These are phyloP conservation scores for Pocillopora verrucosa DNA, from an alignment of 64 coral and sea anemone genomes.

Conservation along the genomic window DNA sequence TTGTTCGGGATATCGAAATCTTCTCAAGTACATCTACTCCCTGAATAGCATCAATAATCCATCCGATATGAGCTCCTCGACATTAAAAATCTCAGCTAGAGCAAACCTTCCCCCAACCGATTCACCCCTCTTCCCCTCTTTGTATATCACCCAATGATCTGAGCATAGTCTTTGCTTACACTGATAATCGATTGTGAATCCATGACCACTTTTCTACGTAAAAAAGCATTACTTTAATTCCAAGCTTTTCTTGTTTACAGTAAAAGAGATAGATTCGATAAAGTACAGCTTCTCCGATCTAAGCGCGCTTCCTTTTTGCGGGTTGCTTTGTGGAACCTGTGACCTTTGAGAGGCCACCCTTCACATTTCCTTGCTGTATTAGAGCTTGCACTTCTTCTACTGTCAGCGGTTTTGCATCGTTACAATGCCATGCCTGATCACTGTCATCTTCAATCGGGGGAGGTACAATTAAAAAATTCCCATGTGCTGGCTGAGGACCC, in stretches of 20 bases:
- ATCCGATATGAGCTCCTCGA: too few species aligned
- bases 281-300: background rate
- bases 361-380: conserved; percentile 16
- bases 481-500: conserved; percentile 51
- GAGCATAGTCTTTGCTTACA: too few species aligned
- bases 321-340: conserved; percentile 24
- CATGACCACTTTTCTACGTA: too few species aligned
- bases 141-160: too few species aligned
- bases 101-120: too few species aligned
- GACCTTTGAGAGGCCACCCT: conserved; percentile 16
- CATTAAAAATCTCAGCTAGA: too few species aligned
- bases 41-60: too few species aligned
- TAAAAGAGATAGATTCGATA: background rate
- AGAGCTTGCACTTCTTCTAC: conserved; percentile 74
- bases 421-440: conserved; percentile 23
- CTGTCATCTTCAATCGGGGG: conserved; percentile 77
- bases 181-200: too few species aligned
- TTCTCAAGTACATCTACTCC: too few species aligned
- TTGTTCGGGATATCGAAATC: too few species aligned
- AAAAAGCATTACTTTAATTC: too few species aligned
- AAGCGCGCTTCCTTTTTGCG: conserved; percentile 7
- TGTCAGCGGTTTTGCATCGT: conserved; percentile 79
- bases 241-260: background rate
- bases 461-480: conserved; percentile 56
- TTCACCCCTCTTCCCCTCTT: too few species aligned